Evolutionary conservation across 2,113 vertebrate genomes (phyloP).

Genomic region (Albula goreensis): DNA sequence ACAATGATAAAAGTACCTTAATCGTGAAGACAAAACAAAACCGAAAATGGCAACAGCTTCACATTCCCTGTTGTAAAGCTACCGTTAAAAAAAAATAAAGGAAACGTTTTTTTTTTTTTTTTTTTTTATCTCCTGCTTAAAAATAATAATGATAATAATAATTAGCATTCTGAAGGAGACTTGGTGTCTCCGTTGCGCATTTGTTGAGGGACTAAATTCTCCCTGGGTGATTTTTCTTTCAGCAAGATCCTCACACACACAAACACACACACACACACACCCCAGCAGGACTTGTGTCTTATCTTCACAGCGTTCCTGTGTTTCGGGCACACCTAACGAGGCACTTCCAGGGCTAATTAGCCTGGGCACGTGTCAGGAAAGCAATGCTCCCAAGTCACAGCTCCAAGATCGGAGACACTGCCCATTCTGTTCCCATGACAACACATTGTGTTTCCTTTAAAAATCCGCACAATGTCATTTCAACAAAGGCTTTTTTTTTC

Average conservation of each 20-base stretch:
- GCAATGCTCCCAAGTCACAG: background rate
- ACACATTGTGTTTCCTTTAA: background rate
- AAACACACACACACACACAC: no score
- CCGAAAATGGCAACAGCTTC: no score
- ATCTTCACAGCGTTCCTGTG: background rate
- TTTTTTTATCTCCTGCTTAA: no score
- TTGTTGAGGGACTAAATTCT: background rate
- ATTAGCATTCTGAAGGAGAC: conserved; percentile 10
- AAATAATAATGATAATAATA: background rate
- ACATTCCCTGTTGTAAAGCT: no score
- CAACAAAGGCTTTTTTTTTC: background rate
- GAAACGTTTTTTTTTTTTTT: no score
- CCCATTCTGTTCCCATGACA: background rate
- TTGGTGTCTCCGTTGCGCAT: background rate
- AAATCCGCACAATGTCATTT: background rate
- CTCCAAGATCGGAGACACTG: no score
- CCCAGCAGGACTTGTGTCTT: background rate
- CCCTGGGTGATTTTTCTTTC: background rate
- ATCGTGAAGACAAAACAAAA: no score
- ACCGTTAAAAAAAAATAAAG: no score
- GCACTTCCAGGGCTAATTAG: conserved; percentile 8
- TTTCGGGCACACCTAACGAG: background rate
- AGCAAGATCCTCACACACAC: background rate
- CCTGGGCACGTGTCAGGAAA: background rate
- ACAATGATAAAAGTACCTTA: no score